These are phyloP conservation scores for Plecotus auritus DNA, from an alignment of 2,113 vertebrate genomes.

Conservation along the genomic window DNA sequence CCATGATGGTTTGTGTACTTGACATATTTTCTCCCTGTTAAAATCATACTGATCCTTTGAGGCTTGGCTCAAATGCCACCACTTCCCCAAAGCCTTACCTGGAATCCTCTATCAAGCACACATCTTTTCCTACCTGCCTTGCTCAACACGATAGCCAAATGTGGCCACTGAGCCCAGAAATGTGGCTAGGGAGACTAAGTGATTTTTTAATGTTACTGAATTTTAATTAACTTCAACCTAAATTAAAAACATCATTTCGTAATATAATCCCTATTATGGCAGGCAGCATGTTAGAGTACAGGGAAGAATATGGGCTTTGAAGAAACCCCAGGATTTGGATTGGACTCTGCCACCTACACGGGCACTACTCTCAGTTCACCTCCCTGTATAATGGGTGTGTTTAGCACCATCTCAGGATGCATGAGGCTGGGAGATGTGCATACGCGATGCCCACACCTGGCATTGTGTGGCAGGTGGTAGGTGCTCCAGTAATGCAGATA, in stretches of 20 bases:
- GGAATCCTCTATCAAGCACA: background rate
- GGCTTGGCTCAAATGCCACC: background rate
- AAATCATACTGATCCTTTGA: background rate
- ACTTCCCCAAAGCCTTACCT: background rate
- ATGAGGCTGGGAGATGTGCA: background rate
- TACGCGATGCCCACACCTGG: background rate
- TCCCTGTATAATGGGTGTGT: background rate
- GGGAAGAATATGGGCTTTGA: background rate
- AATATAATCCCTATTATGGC: too few relatives aligned
- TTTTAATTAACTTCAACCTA: background rate
- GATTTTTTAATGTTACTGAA: background rate
- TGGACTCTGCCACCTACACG: too few relatives aligned
- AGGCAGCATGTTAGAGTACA: background rate
- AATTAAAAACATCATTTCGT: background rate
- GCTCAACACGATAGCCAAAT: background rate
- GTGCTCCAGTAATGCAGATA: too few relatives aligned
- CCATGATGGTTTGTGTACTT: background rate
- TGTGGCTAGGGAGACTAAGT: background rate
- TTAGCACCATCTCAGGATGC: background rate
- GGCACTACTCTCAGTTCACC: background rate
- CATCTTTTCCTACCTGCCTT: background rate
- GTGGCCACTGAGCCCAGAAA: background rate
- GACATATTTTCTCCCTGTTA: background rate
- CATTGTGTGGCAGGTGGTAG: background rate
- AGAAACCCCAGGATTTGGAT: background rate